phyloP scores from a whole-genome alignment of 2,797 vertebrate genomes.

The Sciaenops ocellatus region DNA sequence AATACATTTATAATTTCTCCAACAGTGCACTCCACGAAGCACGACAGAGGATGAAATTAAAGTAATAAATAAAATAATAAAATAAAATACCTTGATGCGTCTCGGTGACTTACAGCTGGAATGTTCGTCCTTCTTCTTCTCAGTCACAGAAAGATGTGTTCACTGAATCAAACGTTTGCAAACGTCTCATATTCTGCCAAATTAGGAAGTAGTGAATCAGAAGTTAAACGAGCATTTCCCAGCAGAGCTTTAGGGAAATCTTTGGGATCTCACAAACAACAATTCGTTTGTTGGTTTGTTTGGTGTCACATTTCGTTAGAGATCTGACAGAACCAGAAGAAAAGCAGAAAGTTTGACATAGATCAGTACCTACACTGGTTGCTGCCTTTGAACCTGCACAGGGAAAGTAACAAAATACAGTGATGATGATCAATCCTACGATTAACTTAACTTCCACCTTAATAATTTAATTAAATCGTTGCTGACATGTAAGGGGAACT shows the following conservation, averaged over 20 bases:
- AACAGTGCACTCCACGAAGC: background rate
- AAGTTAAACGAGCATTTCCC: background rate
- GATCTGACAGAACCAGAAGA: background rate
- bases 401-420: too few relatives aligned
- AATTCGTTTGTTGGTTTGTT: background rate
- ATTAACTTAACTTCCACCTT: too few relatives aligned
- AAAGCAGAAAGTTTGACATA: too few relatives aligned
- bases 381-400: too few relatives aligned
- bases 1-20: background rate
- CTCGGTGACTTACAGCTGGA: background rate
- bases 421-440: too few relatives aligned
- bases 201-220: too few relatives aligned
- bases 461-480: too few relatives aligned
- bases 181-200: too few relatives aligned
- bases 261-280: background rate
- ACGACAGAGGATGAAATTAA: background rate
- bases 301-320: background rate
- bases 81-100: conserved; percentile 23
- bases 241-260: background rate
- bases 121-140: background rate
- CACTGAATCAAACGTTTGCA: too few relatives aligned
- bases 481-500: too few relatives aligned
- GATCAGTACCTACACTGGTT: too few relatives aligned
- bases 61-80: background rate
- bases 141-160: background rate